These are phyloP conservation scores for Pollachius pollachius DNA, from an alignment of 2,113 vertebrate genomes.

Conservation along the genomic window DNA sequence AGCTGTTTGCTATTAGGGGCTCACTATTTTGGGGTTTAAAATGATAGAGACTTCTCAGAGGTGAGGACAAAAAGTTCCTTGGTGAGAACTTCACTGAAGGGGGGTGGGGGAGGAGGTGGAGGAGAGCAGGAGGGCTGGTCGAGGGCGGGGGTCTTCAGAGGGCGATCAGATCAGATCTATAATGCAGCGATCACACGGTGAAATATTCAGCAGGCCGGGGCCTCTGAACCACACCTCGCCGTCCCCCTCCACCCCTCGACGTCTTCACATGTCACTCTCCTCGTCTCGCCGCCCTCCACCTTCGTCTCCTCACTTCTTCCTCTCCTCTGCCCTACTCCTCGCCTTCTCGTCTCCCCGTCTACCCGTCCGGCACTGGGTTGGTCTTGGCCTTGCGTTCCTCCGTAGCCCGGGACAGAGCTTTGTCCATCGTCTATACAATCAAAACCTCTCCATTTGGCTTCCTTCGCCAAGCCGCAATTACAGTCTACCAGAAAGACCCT, in stretches of 20 bases:
- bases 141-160: constrained; percentile 55
- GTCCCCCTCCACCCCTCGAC: constrained; percentile 55
- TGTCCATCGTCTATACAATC: background rate
- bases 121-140: constrained; percentile 20
- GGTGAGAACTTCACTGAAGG: constrained; percentile 43
- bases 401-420: background rate
- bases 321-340: constrained; percentile 18
- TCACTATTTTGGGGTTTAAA: too few relatives aligned
- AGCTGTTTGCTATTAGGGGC: too few relatives aligned
- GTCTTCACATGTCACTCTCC: constrained; percentile 23
- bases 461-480: too few relatives aligned
- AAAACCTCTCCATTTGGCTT: background rate
- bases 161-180: constrained; percentile 67
- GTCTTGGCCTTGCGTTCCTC: constrained; percentile 2
- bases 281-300: constrained; percentile 36
- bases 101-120: constrained; percentile 10
- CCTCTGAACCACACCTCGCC: constrained; percentile 67
- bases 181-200: constrained; percentile 65
- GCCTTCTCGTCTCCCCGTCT: constrained; percentile 2
- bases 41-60: constrained; percentile 11
- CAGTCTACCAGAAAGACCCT: too few relatives aligned
- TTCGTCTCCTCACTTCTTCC: constrained; percentile 19
- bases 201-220: constrained; percentile 73
- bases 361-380: constrained; percentile 6
- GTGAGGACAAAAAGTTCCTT: constrained; percentile 44